These are phyloP conservation scores for Corydoras maculifer DNA, from an alignment of 2,113 vertebrate genomes.

Conservation along the genomic window DNA sequence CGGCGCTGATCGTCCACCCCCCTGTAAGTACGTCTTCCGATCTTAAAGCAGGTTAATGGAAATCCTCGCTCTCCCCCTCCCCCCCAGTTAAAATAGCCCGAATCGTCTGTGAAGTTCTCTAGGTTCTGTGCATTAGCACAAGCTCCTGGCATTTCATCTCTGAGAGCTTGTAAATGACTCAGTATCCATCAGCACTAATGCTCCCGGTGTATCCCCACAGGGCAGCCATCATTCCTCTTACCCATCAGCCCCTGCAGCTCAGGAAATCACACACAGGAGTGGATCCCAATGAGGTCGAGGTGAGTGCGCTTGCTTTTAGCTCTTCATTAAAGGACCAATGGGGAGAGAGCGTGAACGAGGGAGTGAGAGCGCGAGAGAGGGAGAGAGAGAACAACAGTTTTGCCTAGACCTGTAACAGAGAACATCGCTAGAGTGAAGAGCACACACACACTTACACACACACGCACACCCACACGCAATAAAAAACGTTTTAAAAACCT, in stretches of 20 bases:
- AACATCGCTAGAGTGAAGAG: too few species aligned
- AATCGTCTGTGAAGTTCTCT: background rate
- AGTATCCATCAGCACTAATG: conserved; percentile 72
- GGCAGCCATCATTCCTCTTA: conserved; percentile 67
- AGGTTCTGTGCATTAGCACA: conserved; percentile 72
- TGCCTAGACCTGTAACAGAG: too few species aligned
- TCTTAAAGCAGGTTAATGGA: background rate
- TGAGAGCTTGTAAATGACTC: conserved; percentile 58
- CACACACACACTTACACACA: too few species aligned
- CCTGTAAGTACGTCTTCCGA: background rate
- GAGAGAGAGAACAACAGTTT: too few species aligned
- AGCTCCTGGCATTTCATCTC: conserved; percentile 58
- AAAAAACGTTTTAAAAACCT: too few species aligned
- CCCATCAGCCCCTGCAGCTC: conserved; percentile 55
- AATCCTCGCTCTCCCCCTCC: background rate
- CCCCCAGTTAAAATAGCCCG: background rate
- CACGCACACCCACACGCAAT: too few species aligned
- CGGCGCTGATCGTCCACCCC: too few species aligned
- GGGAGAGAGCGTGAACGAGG: too few species aligned
- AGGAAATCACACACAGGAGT: background rate
- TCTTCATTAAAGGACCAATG: background rate
- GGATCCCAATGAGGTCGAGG: background rate
- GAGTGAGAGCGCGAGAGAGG: too few species aligned
- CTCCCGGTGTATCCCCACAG: conserved; percentile 67
- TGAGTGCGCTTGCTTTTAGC: background rate